Evolutionary conservation across 2,113 vertebrate genomes (phyloP).

Genomic region (Nothocercus nigrocapillus): DNA sequence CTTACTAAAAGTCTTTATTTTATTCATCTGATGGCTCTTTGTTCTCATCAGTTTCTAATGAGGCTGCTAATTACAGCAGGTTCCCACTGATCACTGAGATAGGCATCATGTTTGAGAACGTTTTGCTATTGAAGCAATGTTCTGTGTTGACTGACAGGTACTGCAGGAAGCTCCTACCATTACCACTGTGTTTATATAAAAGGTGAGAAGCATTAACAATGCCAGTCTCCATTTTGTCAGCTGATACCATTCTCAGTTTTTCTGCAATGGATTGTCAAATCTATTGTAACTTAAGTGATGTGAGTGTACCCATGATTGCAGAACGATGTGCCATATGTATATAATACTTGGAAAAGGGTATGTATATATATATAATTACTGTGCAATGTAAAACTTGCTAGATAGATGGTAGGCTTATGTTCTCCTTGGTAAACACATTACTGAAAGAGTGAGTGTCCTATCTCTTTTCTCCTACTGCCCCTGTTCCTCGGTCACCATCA

Average conservation of each 20-base stretch:
- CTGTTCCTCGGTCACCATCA: neutral
- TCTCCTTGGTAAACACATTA: neutral
- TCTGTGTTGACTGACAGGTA: neutral
- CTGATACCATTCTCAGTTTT: neutral
- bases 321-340: accelerated
- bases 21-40: neutral
- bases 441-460: neutral
- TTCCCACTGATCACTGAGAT: neutral
- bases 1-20: neutral
- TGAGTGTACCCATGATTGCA: too few relatives aligned
- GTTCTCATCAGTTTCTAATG: neutral
- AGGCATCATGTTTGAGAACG: neutral
- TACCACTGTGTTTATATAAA: neutral
- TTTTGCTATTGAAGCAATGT: neutral
- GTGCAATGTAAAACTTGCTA: neutral
- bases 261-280: neutral
- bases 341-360: neutral
- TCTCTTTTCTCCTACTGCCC: neutral
- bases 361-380: neutral
- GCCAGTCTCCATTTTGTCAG: neutral
- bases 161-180: neutral
- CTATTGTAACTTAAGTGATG: neutral
- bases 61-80: neutral
- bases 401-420: neutral
- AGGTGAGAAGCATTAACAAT: neutral